Percentiles rank a stretch among this genome's conserved stretches.
Evolutionary conservation across 2,113 vertebrate genomes (phyloP).

Genomic region (Microcebus murinus): DNA sequence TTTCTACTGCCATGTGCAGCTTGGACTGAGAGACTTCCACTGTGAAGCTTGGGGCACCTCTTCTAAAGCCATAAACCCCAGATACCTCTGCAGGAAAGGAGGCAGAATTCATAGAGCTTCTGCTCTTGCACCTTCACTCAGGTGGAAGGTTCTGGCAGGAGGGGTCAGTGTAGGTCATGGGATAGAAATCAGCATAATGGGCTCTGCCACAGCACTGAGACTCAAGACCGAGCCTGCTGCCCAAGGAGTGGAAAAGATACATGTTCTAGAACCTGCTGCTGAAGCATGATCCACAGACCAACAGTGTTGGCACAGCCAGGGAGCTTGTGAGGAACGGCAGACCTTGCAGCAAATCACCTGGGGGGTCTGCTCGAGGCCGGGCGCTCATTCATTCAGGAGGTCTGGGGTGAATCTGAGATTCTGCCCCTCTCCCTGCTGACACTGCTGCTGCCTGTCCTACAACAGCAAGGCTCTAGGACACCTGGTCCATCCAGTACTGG

Average conservation of each 20-base stretch:
- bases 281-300: neutral
- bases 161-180: neutral
- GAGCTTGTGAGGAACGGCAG: neutral
- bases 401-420: neutral
- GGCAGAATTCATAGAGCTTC: neutral
- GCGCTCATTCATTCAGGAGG: neutral
- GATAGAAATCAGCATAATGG: neutral
- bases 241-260: neutral
- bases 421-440: neutral
- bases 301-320: neutral
- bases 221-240: neutral
- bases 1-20: neutral
- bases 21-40: neutral
- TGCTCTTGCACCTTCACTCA: neutral
- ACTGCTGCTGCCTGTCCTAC: neutral
- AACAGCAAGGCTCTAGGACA: neutral
- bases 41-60: neutral
- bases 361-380: no score
- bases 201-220: neutral
- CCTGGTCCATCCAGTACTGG: neutral
- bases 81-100: no score
- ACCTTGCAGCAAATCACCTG: neutral
- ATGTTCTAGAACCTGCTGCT: neutral
- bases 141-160: neutral
- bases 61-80: neutral